These are phyloP conservation scores for Leucoma salicis DNA, from an alignment of 2,888 invertebrate genomes.

Conservation along the genomic window DNA sequence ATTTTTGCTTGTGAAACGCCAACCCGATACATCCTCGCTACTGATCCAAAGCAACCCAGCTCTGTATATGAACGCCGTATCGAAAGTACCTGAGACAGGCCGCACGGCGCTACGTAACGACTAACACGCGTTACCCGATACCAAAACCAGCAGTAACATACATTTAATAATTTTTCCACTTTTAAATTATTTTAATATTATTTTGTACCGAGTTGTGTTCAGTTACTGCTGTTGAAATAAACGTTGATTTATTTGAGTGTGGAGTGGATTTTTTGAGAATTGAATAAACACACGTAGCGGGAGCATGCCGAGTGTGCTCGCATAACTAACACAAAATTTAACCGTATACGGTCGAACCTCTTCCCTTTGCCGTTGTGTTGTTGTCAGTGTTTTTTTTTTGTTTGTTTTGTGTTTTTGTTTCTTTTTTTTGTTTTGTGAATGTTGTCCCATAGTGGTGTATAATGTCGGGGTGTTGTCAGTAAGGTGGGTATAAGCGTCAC, in stretches of 20 bases:
- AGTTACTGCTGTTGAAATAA: constrained; percentile 69
- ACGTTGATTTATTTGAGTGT: constrained; percentile 72
- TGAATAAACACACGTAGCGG: constrained; percentile 44
- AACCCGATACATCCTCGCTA: constrained; percentile 75
- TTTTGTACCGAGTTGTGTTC: constrained; percentile 58
- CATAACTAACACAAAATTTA: constrained; percentile 57
- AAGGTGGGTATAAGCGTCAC: constrained; percentile 71
- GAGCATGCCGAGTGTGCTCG: constrained; percentile 72
- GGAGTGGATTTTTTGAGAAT: constrained; percentile 74
- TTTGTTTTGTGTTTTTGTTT: constrained; percentile 34
- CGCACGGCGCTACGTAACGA: constrained; percentile 50
- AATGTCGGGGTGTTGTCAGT: constrained; percentile 61
- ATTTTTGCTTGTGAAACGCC: constrained; percentile 78
- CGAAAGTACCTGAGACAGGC: constrained; percentile 39
- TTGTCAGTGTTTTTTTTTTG: constrained; percentile 58
- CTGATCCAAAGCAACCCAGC: constrained; percentile 65
- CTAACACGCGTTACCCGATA: constrained; percentile 68
- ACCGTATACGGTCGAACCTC: constrained; percentile 59
- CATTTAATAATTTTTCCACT: constrained; percentile 42
- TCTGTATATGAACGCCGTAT: constrained; percentile 49
- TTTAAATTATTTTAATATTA: constrained; percentile 47
- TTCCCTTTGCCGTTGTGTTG: constrained; percentile 76
- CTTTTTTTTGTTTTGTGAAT: constrained; percentile 60
- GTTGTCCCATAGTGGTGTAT: constrained; percentile 63
- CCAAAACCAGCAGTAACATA: constrained; percentile 62